These are phyloP conservation scores for Podarcis siculus DNA, from an alignment of 2,797 vertebrate genomes.

Conservation along the genomic window DNA sequence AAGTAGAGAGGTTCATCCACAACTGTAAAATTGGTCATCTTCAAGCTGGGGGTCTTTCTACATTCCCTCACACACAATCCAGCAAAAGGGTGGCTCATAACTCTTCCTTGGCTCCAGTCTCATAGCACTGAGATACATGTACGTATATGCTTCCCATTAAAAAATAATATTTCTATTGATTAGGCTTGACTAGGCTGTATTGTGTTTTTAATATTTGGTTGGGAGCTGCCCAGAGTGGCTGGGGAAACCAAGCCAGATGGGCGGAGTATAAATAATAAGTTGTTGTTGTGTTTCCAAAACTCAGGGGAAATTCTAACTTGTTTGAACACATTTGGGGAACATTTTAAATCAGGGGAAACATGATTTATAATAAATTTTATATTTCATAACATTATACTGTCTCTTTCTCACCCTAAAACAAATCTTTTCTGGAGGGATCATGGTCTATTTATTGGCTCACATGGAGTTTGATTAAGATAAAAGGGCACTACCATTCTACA, in stretches of 20 bases:
- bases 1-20: conserved; percentile 22
- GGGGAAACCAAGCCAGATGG: too few species aligned
- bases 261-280: too few species aligned
- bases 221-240: too few species aligned
- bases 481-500: not conserved
- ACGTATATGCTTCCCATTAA: conserved; percentile 9
- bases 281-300: not conserved
- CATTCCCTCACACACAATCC: not conserved
- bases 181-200: not conserved
- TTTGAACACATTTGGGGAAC: not conserved
- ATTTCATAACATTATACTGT: conserved; percentile 27
- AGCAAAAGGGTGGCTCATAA: conserved; percentile 31
- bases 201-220: too few species aligned
- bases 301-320: not conserved
- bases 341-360: not conserved
- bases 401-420: not conserved
- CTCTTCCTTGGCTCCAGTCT: conserved; percentile 15
- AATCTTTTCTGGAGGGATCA: not conserved
- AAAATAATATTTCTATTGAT: conserved; percentile 31
- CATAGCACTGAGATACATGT: not conserved
- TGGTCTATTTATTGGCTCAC: not conserved
- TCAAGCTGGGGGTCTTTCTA: not conserved
- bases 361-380: conserved; percentile 26
- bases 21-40: conserved; percentile 14
- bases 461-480: not conserved